Percentiles rank a stretch among this genome's conserved stretches.
These are phyloP conservation scores for Micrasema longulum DNA, from an alignment of 1,140 invertebrate genomes.

Conservation along the genomic window DNA sequence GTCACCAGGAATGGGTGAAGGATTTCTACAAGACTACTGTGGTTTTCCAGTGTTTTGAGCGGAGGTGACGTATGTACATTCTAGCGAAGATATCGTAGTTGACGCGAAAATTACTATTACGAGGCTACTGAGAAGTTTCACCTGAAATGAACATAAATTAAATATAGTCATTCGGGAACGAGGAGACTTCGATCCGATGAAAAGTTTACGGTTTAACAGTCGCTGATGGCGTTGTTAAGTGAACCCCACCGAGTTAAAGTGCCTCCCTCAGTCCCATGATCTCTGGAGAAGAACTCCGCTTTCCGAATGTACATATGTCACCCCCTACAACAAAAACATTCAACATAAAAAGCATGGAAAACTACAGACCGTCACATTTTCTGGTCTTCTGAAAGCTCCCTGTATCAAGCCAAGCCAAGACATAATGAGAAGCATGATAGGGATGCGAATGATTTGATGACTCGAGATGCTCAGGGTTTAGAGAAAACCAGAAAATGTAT, in stretches of 20 bases:
- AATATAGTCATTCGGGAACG: not conserved
- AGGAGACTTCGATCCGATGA: slow-evolving; percentile 3
- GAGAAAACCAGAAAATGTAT: slow-evolving; percentile 5
- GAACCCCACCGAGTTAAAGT: slow-evolving; percentile 18
- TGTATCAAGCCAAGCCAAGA: not conserved
- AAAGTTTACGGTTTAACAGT: slow-evolving; percentile 2
- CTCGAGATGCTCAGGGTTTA: slow-evolving; percentile 9
- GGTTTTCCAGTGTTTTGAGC: slow-evolving; percentile 29
- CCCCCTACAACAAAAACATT: slow-evolving; percentile 51
- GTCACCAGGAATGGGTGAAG: slow-evolving; percentile 39
- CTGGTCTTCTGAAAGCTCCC: slow-evolving; percentile 10
- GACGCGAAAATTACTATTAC: not conserved
- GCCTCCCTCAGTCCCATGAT: slow-evolving; percentile 3
- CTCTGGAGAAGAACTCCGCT: slow-evolving; percentile 18
- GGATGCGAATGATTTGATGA: not conserved
- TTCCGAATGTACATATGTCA: slow-evolving; percentile 50
- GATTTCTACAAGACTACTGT: slow-evolving; percentile 53
- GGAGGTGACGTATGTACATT: slow-evolving; percentile 52
- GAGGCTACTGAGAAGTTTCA: not conserved
- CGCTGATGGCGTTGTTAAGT: not conserved
- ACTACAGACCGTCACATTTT: not conserved
- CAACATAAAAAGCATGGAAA: slow-evolving; percentile 38
- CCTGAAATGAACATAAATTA: slow-evolving; percentile 21
- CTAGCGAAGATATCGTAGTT: slow-evolving; percentile 1
- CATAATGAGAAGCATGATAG: not conserved